Conservation (phyloP, 2,888 invertebrate genomes). For the Sylvicola fuscatus region DNA sequence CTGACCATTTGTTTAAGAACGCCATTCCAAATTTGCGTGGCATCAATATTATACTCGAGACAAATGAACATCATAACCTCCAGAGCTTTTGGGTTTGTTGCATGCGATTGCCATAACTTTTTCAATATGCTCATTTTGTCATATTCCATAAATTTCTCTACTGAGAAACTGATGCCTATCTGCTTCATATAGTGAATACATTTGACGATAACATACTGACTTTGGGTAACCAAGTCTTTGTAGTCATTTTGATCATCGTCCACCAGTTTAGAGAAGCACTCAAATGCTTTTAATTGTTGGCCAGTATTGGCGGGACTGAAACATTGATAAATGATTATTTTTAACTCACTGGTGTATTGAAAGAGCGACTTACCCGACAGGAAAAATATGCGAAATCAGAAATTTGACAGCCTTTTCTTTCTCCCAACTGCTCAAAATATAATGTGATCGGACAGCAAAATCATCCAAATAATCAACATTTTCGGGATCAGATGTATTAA, state of each 20-base stretch:
- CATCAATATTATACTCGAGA: slow-evolving; percentile 20
- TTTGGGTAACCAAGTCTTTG: slow-evolving; percentile 16
- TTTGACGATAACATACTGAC: slow-evolving; percentile 20
- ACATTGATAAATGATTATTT: slow-evolving; percentile 1
- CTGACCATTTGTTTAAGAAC: slow-evolving; percentile 23
- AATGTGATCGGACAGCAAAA: slow-evolving; percentile 16
- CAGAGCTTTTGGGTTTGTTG: slow-evolving; percentile 17
- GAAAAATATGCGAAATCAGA: slow-evolving; percentile 13
- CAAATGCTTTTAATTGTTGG: slow-evolving; percentile 22
- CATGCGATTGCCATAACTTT: slow-evolving; percentile 21
- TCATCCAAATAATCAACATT: neutral
- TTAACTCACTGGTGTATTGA: neutral
- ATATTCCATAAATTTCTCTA: slow-evolving; percentile 21
- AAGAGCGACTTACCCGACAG: slow-evolving; percentile 15
- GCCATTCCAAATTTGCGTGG: slow-evolving; percentile 24
- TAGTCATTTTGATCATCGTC: slow-evolving; percentile 17
- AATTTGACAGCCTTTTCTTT: slow-evolving; percentile 18
- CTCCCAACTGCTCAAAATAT: slow-evolving; percentile 22
- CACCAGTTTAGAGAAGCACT: slow-evolving; percentile 22
- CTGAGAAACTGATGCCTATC: slow-evolving; percentile 20
- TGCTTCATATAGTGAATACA: slow-evolving; percentile 23
- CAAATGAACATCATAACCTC: slow-evolving; percentile 23
- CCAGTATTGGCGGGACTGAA: slow-evolving; percentile 11
- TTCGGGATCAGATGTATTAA: slow-evolving; percentile 8
- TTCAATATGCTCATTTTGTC: slow-evolving; percentile 23